phyloP scores from a whole-genome alignment of 2,888 invertebrate genomes.

The Euplexia lucipara region DNA sequence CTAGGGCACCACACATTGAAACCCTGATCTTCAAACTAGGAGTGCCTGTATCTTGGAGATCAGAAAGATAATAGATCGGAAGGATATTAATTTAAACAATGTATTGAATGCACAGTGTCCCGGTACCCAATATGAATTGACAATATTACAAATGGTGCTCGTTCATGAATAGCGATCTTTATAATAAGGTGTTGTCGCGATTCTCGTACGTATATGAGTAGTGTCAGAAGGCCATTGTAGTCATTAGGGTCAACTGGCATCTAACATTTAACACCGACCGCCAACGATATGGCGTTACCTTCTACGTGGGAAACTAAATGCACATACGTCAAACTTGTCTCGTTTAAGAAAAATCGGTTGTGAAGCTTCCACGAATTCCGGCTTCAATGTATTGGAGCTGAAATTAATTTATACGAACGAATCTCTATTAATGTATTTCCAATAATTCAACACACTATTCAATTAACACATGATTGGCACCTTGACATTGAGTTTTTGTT shows the following conservation, averaged over 20 bases:
- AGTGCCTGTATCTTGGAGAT: too few species aligned
- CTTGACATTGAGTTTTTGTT: not conserved
- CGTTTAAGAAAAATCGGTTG: constrained; percentile 1
- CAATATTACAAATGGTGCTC: constrained; percentile 52
- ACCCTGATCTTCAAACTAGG: too few species aligned
- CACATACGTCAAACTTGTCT: not conserved
- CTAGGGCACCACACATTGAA: too few species aligned
- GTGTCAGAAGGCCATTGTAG: constrained; percentile 78
- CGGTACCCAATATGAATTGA: constrained; percentile 35
- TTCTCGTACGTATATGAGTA: constrained; percentile 44
- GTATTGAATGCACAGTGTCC: constrained; percentile 38
- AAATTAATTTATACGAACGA: constrained; percentile 1
- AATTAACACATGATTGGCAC: constrained; percentile 3
- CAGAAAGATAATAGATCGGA: too few species aligned
- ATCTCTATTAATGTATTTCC: constrained; percentile 6
- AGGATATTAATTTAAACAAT: constrained; percentile 45
- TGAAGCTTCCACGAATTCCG: constrained; percentile 5
- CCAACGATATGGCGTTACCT: constrained; percentile 60
- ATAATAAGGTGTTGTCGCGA: constrained; percentile 55
- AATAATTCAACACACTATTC: constrained; percentile 1
- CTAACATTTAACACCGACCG: constrained; percentile 68
- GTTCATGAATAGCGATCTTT: constrained; percentile 43
- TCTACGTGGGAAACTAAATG: constrained; percentile 40
- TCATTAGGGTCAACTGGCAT: constrained; percentile 86
- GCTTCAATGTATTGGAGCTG: constrained; percentile 4